These are phyloP conservation scores for Xylophagus ater DNA, from an alignment of 2,888 invertebrate species.

Conservation along the genomic window DNA sequence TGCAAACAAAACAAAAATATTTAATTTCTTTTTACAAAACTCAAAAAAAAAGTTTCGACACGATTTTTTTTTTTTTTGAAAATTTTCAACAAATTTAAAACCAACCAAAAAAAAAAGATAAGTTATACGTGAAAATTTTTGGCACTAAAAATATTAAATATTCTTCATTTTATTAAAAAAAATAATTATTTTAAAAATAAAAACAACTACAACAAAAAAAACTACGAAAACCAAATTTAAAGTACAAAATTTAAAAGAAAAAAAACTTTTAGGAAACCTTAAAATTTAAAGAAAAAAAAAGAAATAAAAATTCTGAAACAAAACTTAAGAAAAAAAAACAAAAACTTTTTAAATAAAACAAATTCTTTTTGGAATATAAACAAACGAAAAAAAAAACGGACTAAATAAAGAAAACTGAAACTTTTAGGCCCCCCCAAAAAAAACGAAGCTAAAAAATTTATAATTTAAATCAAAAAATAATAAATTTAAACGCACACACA, in stretches of 20 bases:
- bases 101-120: too few species aligned
- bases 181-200: background rate
- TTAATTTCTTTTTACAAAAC: too few species aligned
- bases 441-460: background rate
- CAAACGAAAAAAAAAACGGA: constrained; percentile 1
- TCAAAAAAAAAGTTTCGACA: too few species aligned
- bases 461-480: constrained; percentile 2
- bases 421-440: too few species aligned
- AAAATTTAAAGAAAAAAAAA: constrained; percentile 5
- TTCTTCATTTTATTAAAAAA: too few species aligned
- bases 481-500: constrained; percentile 1
- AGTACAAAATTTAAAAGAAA: background rate
- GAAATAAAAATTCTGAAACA: constrained; percentile 1
- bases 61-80: too few species aligned
- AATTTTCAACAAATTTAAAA: too few species aligned
- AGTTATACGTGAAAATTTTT: too few species aligned
- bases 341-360: constrained; percentile 1
- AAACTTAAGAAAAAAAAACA: constrained; percentile 1
- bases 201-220: background rate
- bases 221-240: constrained; percentile 2
- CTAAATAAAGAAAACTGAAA: too few species aligned
- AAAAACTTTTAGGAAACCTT: background rate
- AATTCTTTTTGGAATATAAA: background rate
- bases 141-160: background rate
- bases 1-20: too few species aligned